phyloP scores from a whole-genome alignment of 2,888 invertebrate genomes.

The Lithophane semibrunnea region DNA sequence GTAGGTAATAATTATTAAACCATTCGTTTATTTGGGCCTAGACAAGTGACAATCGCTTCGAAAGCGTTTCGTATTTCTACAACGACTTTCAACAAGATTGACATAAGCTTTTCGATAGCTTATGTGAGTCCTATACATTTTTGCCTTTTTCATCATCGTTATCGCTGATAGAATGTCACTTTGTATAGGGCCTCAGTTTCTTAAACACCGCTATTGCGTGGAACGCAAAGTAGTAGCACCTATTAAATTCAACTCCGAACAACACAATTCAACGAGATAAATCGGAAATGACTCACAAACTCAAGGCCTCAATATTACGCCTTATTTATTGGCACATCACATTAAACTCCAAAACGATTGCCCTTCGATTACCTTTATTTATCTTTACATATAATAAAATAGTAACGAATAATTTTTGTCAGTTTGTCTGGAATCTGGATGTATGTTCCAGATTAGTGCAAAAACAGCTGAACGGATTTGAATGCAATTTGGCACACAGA shows the following conservation, averaged over 20 bases:
- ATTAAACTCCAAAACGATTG: conserved; percentile 39
- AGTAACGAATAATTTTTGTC: background rate
- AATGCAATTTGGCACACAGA: too few species aligned
- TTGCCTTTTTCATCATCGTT: too few species aligned
- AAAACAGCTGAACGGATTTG: background rate
- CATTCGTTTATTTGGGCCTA: too few species aligned
- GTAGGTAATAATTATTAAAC: too few species aligned
- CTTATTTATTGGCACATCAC: conserved; percentile 42
- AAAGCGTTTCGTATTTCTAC: too few species aligned
- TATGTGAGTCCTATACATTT: too few species aligned
- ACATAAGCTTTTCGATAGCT: too few species aligned
- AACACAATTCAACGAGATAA: background rate
- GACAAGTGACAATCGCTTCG: too few species aligned
- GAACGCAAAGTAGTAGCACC: background rate
- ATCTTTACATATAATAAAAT: background rate
- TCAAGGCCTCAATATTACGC: conserved; percentile 2
- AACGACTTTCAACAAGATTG: too few species aligned
- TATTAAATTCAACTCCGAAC: background rate
- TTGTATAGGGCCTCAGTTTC: background rate
- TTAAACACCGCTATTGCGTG: background rate
- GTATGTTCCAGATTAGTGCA: too few species aligned
- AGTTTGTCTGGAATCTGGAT: background rate
- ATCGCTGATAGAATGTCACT: too few species aligned
- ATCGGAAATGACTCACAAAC: conserved; percentile 2
- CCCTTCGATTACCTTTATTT: conserved; percentile 36